A percentile compares a stretch with the other conserved stretches of the same genome.
Conservation (phyloP, 2,797 vertebrate species). For the Saxicola maurus region DNA sequence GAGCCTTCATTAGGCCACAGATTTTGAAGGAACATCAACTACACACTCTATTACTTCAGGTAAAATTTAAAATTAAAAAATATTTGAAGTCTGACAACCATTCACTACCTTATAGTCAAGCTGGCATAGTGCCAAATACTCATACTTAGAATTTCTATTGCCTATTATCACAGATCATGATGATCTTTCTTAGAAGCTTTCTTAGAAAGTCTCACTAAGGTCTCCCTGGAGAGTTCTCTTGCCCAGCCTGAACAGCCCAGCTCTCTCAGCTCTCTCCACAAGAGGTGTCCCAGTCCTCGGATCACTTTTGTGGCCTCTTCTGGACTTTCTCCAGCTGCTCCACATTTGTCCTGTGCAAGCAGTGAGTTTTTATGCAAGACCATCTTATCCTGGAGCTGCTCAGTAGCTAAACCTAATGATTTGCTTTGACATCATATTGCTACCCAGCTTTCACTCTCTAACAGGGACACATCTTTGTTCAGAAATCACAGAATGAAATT, state of each 20-base stretch:
- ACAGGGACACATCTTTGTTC: background rate
- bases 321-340: background rate
- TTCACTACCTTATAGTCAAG: background rate
- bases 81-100: background rate
- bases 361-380: background rate
- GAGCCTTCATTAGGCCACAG: background rate
- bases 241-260: background rate
- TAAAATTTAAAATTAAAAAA: background rate
- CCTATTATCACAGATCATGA: background rate
- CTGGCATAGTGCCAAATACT: background rate
- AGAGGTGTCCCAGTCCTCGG: background rate
- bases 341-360: background rate
- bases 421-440: background rate
- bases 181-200: background rate
- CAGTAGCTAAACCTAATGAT: background rate
- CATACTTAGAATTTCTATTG: background rate
- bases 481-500: background rate
- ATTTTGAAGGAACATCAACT: background rate
- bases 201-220: background rate
- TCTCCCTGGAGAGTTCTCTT: background rate
- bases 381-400: background rate
- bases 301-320: background rate
- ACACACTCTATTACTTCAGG: background rate
- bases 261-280: background rate
- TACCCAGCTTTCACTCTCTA: background rate